A percentile compares a stretch with the other conserved stretches of the same genome.
These are phyloP conservation scores for Nomada lathburiana DNA, from an alignment of 2,888 invertebrate species.

Conservation along the genomic window DNA sequence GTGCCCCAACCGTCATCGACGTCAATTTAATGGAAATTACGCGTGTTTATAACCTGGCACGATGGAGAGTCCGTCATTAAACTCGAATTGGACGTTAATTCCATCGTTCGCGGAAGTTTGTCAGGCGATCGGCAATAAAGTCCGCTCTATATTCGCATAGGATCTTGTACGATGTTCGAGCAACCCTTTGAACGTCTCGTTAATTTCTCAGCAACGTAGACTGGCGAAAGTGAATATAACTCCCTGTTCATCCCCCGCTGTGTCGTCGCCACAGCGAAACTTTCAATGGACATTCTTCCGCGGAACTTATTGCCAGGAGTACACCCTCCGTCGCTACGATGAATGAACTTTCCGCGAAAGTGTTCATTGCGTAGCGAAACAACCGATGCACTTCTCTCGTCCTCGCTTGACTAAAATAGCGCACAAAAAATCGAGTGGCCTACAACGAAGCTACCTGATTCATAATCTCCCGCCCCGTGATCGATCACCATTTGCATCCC, in stretches of 20 bases:
- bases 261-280: too few relatives aligned
- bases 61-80: conserved; percentile 34
- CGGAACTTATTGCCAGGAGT: too few relatives aligned
- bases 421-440: neutral
- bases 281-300: neutral
- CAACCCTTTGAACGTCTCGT: conserved; percentile 26
- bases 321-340: too few relatives aligned
- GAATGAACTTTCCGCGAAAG: too few relatives aligned
- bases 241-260: conserved; percentile 35
- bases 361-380: too few relatives aligned
- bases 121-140: conserved; percentile 62
- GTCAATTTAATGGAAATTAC: conserved; percentile 16
- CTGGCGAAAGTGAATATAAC: conserved; percentile 28
- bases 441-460: neutral
- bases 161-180: conserved; percentile 22
- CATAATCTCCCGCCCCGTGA: neutral
- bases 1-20: conserved; percentile 15
- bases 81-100: conserved; percentile 52
- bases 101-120: conserved; percentile 64
- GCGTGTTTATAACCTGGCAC: conserved; percentile 9
- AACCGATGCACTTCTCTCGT: neutral
- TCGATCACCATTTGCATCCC: conserved; percentile 8
- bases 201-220: conserved; percentile 11
- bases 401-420: conserved; percentile 14
- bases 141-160: conserved; percentile 19